These are phyloP conservation scores for Cettia cetti DNA, from an alignment of 2,113 vertebrate genomes.

Conservation along the genomic window DNA sequence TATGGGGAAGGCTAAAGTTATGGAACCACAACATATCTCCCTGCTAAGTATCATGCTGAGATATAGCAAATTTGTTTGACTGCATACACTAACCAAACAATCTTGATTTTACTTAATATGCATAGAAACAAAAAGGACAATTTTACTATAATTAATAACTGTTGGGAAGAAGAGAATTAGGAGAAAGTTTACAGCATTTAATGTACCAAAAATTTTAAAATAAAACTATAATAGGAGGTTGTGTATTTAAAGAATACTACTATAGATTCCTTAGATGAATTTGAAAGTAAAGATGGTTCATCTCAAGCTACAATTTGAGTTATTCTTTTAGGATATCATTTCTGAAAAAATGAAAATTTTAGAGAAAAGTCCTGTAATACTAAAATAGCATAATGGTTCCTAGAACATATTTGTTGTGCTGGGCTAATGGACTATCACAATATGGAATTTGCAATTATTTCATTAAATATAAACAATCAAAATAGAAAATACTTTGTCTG, in stretches of 20 bases:
- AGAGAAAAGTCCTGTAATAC: background rate
- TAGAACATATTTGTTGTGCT: background rate
- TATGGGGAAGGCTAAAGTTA: background rate
- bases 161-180: background rate
- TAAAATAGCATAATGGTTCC: background rate
- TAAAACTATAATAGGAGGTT: background rate
- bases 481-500: background rate
- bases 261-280: background rate
- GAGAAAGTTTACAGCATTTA: background rate
- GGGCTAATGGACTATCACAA: background rate
- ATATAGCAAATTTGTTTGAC: background rate
- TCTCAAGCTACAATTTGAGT: background rate
- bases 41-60: background rate
- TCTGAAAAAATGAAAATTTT: background rate
- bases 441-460: background rate
- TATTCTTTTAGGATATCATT: background rate
- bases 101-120: background rate
- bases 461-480: background rate
- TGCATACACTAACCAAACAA: background rate
- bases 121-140: background rate
- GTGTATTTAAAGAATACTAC: background rate
- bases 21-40: rapidly evolving
- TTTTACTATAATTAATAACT: background rate
- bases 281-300: background rate
- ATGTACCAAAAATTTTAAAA: background rate